Evolutionary conservation across 2,113 vertebrate species (phyloP).

Genomic region (Eptesicus fuscus): DNA sequence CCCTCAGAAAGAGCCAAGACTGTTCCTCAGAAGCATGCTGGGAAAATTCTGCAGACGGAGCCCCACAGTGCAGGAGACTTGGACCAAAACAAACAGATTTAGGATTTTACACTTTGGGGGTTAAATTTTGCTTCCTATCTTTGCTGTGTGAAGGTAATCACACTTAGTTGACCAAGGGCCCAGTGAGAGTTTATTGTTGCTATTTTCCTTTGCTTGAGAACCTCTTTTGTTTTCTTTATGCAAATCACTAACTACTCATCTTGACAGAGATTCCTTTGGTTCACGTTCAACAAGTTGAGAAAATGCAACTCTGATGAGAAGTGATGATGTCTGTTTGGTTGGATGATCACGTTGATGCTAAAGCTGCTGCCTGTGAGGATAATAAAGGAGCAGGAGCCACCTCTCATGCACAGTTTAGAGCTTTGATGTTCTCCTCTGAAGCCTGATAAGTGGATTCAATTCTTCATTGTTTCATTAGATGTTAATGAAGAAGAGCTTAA

Average conservation of each 20-base stretch:
- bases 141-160: neutral
- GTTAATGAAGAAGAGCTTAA: neutral
- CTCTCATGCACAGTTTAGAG: rapidly evolving
- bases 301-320: neutral
- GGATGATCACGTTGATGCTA: rapidly evolving
- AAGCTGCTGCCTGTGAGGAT: rapidly evolving
- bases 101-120: neutral
- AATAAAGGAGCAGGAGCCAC: rapidly evolving
- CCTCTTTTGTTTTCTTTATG: neutral
- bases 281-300: neutral
- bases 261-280: neutral
- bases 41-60: neutral
- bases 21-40: neutral
- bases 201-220: neutral
- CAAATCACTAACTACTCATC: neutral
- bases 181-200: no score
- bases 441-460: neutral
- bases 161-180: rapidly evolving
- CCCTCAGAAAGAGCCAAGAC: neutral
- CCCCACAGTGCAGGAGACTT: no score
- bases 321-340: no score
- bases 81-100: no score
- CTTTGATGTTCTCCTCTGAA: rapidly evolving
- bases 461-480: neutral
- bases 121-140: neutral